phyloP scores from a whole-genome alignment of 2,888 invertebrate genomes.

The Macroteleia sp. region DNA sequence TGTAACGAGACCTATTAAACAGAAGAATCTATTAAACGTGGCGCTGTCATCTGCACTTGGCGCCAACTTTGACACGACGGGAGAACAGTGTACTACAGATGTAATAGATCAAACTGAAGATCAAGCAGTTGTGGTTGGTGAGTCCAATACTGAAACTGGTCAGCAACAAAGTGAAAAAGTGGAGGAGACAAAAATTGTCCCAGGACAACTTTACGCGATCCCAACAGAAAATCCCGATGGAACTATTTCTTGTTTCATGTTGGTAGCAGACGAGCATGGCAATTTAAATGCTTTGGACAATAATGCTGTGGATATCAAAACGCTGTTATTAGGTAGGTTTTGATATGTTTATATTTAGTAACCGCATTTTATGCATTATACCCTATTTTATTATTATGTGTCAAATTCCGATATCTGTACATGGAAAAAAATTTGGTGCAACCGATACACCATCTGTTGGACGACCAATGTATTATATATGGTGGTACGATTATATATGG shows the following conservation, averaged over 20 bases:
- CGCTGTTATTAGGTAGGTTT: constrained; percentile 70
- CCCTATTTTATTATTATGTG: no score
- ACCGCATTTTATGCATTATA: no score
- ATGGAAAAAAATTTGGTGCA: no score
- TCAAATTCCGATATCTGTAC: no score
- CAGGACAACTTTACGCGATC: constrained; percentile 89
- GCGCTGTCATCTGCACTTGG: constrained; percentile 63
- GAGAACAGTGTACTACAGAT: constrained; percentile 69
- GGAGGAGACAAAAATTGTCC: constrained; percentile 84
- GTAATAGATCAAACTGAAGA: constrained; percentile 61
- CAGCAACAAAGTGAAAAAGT: constrained; percentile 16
- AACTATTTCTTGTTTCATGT: constrained; percentile 89
- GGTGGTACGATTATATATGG: no score
- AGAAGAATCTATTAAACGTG: constrained; percentile 72
- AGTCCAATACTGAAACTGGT: constrained; percentile 36
- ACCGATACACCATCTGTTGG: no score
- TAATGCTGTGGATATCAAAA: no score
- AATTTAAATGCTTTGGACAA: constrained; percentile 90
- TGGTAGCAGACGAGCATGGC: constrained; percentile 89
- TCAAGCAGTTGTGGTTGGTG: constrained; percentile 66
- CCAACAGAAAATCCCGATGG: constrained; percentile 90
- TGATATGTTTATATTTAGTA: no score
- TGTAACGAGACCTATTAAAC: constrained; percentile 39
- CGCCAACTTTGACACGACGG: constrained; percentile 49
- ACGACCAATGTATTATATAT: no score